These are phyloP conservation scores for Julus scandinavius DNA, from an alignment of 2,888 invertebrate genomes.

Conservation along the genomic window DNA sequence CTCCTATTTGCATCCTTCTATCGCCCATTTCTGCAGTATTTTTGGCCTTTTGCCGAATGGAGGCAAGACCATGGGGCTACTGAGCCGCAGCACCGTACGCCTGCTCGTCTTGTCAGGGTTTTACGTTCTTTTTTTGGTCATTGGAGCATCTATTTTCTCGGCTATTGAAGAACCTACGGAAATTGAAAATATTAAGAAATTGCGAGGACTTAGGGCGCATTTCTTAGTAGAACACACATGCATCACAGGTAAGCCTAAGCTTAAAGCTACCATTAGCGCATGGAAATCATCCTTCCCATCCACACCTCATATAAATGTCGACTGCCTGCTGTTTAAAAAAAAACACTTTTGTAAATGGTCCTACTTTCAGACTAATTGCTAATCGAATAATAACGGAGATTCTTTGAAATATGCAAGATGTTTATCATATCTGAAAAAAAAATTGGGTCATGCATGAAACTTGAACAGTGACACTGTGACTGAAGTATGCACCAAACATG, in stretches of 20 bases:
- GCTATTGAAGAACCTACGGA: conserved; percentile 82
- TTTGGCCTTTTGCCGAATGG: conserved; percentile 52
- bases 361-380: background rate
- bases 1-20: background rate
- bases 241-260: conserved; percentile 72
- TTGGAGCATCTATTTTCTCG: conserved; percentile 83
- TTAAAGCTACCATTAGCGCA: background rate
- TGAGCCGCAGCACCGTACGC: conserved; percentile 61
- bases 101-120: conserved; percentile 65
- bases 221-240: conserved; percentile 75
- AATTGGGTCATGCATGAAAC: background rate
- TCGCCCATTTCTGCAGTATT: background rate
- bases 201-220: conserved; percentile 70
- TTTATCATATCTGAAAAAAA: background rate
- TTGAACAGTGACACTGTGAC: background rate
- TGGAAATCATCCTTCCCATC: background rate
- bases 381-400: background rate
- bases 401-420: background rate
- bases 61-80: conserved; percentile 27
- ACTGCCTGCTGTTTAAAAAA: background rate
- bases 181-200: conserved; percentile 70
- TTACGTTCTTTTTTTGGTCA: conserved; percentile 72
- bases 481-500: background rate
- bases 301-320: background rate
- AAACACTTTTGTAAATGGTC: background rate